Evolutionary conservation across 2,113 vertebrate species (phyloP), one percentile per base, ranked within the genome.

Genomic region (Mobula birostris): DNA sequence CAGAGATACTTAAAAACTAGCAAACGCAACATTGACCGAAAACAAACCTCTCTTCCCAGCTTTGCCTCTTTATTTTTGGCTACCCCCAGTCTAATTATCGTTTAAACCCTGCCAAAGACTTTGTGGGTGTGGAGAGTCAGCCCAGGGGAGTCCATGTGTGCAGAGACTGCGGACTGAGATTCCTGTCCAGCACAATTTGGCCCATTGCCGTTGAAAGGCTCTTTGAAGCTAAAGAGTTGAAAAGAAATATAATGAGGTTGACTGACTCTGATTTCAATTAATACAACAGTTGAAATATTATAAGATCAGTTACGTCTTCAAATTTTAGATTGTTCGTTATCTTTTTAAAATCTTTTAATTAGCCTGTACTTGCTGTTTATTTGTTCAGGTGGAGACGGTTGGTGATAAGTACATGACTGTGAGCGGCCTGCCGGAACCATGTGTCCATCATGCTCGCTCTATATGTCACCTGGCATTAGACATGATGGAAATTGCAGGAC

Each of bases 341-440:
- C 74, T 24, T 56, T 29, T 74, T 29, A 29, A 4, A 21, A 56
- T 48, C 21, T 6, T 74, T 15, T 56, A 29, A 76, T 11, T 24
- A 27, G 36, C 3, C 19, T 29, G 1, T 48, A 74, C 11, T 56
- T 74, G 66, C n/a, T 29, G 14, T 27, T 90, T 90, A 66, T 90
- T 56, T 93, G 5, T 93, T 36, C 95, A 99, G 99, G 99, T 99
- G 96, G 99, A 99, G 96, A 99, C 99, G 0, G 99, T 99, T 72
- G 99, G 99, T 7, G 99, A 99, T 95, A 99, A 99, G 94, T 99
- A 99, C 90, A 99, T 99, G 99, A 99, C 99, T 0, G 99, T 99
- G 95, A 99, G 99, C 85, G 99, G 99, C 79, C 97, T 99, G 9
- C 99, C 99, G 14, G 99, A 99, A 95, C 98, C 98, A 0, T 99